Percentiles rank a stretch among this genome's conserved stretches.
Conservation (phyloP, 2,797 vertebrate species). For the Girardinus metallicus region DNA sequence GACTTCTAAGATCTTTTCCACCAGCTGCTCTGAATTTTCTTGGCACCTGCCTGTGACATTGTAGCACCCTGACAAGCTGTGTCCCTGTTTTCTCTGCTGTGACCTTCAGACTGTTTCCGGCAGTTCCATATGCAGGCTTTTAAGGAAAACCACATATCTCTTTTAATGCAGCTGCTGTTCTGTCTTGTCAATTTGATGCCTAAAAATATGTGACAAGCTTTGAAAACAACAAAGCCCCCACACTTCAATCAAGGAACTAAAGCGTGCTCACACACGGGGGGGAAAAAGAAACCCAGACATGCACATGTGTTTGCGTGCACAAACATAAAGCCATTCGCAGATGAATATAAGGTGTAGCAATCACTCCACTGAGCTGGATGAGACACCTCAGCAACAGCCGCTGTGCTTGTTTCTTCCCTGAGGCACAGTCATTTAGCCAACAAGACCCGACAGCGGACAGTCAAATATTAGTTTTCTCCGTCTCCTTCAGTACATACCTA, state of each 20-base stretch:
- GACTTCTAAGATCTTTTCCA: constrained; percentile 41
- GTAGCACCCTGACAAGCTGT: constrained; percentile 30
- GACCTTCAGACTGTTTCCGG: constrained; percentile 63
- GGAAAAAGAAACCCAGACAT: neutral
- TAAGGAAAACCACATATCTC: constrained; percentile 53
- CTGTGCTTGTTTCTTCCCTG: constrained; percentile 44
- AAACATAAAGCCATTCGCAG: constrained; percentile 8
- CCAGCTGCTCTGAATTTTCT: constrained; percentile 52
- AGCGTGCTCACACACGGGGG: constrained; percentile 22
- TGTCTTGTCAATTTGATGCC: constrained; percentile 56
- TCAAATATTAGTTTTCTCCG: constrained; percentile 75
- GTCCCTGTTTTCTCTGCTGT: constrained; percentile 44
- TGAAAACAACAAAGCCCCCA: constrained; percentile 66
- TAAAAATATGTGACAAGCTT: constrained; percentile 71
- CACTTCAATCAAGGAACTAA: constrained; percentile 63
- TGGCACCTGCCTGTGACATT: constrained; percentile 43
- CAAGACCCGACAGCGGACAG: constrained; percentile 47
- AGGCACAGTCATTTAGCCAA: constrained; percentile 66
- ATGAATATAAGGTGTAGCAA: constrained; percentile 37
- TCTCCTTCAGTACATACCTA: constrained; percentile 60
- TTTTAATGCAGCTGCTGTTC: constrained; percentile 54
- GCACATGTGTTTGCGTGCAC: neutral
- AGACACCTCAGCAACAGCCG: constrained; percentile 38
- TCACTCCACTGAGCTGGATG: constrained; percentile 47
- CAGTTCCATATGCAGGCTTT: constrained; percentile 61